phyloP scores from a whole-genome alignment of 1,140 invertebrate species.

The Drosophila pallidifrons region DNA sequence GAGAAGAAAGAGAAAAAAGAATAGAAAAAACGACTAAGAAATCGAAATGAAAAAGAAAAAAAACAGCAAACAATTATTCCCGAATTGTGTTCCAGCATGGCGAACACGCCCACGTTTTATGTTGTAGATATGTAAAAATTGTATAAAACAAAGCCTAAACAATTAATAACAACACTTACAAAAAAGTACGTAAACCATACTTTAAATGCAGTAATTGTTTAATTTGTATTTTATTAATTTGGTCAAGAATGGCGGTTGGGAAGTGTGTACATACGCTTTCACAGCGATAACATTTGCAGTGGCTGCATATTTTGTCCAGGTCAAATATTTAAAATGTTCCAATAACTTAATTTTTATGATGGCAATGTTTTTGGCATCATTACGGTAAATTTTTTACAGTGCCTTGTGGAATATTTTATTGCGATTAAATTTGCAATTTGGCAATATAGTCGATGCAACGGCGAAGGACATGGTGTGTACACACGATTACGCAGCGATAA shows the following conservation, averaged over 20 bases:
- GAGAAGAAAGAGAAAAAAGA: neutral
- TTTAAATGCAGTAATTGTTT: neutral
- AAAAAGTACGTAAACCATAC: slow-evolving; percentile 42
- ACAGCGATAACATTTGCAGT: neutral
- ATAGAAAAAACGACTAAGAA: slow-evolving; percentile 14
- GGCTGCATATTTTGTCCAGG: neutral
- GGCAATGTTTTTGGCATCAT: too few species aligned
- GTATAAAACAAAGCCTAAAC: slow-evolving; percentile 59
- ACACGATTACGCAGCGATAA: too few species aligned
- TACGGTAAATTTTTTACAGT: too few species aligned
- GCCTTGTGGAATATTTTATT: too few species aligned
- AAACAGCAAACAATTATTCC: slow-evolving; percentile 21
- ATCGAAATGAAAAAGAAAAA: slow-evolving; percentile 22
- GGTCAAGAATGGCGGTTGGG: neutral
- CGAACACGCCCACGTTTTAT: slow-evolving; percentile 55
- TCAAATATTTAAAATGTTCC: too few species aligned
- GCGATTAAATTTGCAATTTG: too few species aligned
- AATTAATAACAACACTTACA: slow-evolving; percentile 33
- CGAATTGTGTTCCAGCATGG: slow-evolving; percentile 40
- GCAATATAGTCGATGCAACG: too few species aligned
- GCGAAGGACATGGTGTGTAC: too few species aligned
- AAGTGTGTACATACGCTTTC: slow-evolving; percentile 3
- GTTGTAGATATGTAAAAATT: slow-evolving; percentile 82
- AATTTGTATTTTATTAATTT: neutral
- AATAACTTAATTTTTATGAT: too few species aligned